A percentile compares a stretch with the other conserved stretches of the same genome.
These are phyloP conservation scores for Nemopilema nomurai DNA, from an alignment of 30 jellyfish, hydroid and myxozoan species.

Conservation along the genomic window DNA sequence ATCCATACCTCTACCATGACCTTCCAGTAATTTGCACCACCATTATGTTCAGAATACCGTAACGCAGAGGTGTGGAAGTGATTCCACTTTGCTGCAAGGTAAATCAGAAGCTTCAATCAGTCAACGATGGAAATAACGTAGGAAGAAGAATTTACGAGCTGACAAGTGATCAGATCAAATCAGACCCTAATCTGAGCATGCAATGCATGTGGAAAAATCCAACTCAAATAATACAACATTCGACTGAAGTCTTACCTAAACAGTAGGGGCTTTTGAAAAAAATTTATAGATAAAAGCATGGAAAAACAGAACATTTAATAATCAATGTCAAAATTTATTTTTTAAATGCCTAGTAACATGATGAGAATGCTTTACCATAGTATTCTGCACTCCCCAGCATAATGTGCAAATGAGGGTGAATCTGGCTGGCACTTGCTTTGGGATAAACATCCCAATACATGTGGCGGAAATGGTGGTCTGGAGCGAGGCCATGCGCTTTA, in stretches of 20 bases:
- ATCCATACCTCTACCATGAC: conserved; percentile 54
- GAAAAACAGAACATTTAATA: not conserved
- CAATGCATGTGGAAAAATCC: no score
- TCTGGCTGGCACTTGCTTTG: conserved; percentile 97
- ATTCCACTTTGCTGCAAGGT: conserved; percentile 77
- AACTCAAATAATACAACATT: no score
- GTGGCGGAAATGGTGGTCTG: conserved; percentile 81
- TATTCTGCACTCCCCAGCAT: conserved; percentile 80
- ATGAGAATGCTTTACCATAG: conserved; percentile 53
- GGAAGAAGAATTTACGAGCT: no score
- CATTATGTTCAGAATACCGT: conserved; percentile 31
- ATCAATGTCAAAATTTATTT: not conserved
- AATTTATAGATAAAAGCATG: no score
- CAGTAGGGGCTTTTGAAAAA: no score
- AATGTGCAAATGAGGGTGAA: conserved; percentile 93
- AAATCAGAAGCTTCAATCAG: not conserved
- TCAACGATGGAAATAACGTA: not conserved
- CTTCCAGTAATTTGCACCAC: conserved; percentile 62
- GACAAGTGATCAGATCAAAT: no score
- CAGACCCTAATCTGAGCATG: no score
- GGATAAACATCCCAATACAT: conserved; percentile 96
- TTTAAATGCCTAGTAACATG: not conserved
- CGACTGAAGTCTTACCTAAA: no score
- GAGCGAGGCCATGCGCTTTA: conserved; percentile 59
- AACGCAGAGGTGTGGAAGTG: conserved; percentile 68